A percentile compares a stretch with the other conserved stretches of the same genome.
Evolutionary conservation across 2,113 vertebrate species (phyloP).

Genomic region (Brachionichthys hirsutus): DNA sequence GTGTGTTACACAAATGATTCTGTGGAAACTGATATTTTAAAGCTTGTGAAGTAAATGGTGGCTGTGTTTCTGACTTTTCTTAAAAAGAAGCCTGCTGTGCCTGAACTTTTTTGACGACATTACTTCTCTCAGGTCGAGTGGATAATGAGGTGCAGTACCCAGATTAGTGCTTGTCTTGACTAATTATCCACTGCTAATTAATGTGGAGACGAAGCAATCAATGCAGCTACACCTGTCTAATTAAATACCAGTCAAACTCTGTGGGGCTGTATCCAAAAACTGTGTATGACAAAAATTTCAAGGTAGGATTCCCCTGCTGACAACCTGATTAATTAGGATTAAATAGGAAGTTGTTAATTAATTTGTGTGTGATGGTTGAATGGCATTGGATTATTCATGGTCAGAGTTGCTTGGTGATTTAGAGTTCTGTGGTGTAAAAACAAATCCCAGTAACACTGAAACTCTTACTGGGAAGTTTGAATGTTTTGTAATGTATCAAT

Average conservation of each 20-base stretch:
- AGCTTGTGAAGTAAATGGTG: background rate
- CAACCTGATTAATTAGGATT: conserved; percentile 75
- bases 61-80: conserved; percentile 5
- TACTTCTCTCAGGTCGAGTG: conserved; percentile 23
- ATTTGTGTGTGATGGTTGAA: conserved; percentile 62
- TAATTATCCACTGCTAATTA: conserved; percentile 71
- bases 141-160: conserved; percentile 33
- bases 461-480: conserved; percentile 12
- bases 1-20: background rate
- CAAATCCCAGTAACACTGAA: conserved; percentile 28
- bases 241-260: conserved; percentile 70
- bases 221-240: conserved; percentile 73
- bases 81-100: conserved; percentile 17
- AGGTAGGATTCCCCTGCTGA: conserved; percentile 55
- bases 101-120: conserved; percentile 36
- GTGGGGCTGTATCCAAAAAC: conserved; percentile 53
- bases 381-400: conserved; percentile 28
- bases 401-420: conserved; percentile 26
- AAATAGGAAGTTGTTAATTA: conserved; percentile 68
- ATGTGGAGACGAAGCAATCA: conserved; percentile 68
- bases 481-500: too few relatives aligned
- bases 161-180: conserved; percentile 51
- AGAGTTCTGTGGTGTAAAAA: conserved; percentile 25
- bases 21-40: conserved; percentile 11
- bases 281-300: conserved; percentile 65